phyloP scores from a whole-genome alignment of 2,888 invertebrate species.

The Dasypogon diadema region DNA sequence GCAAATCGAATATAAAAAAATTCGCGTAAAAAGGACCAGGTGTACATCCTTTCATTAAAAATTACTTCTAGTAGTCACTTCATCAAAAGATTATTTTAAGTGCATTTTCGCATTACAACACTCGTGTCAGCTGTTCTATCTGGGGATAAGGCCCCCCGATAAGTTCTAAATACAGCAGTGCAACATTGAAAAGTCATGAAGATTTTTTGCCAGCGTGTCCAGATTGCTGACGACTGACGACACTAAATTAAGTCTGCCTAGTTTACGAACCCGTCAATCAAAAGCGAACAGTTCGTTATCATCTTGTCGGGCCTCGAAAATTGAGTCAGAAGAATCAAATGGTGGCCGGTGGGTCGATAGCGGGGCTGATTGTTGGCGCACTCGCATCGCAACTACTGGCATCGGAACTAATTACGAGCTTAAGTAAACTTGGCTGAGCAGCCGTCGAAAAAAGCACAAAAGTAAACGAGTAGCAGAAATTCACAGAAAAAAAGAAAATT shows the following conservation, averaged over 20 bases:
- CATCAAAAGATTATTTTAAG: too few relatives aligned
- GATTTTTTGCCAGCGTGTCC: too few relatives aligned
- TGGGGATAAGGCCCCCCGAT: neutral
- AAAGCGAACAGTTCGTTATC: slow-evolving; percentile 41
- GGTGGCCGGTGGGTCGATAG: neutral
- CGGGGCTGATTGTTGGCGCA: too few relatives aligned
- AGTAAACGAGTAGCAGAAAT: slow-evolving; percentile 3
- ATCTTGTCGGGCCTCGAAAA: neutral
- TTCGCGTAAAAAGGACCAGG: too few relatives aligned
- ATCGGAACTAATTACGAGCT: slow-evolving; percentile 28
- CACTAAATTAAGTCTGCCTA: slow-evolving; percentile 20
- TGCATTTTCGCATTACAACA: slow-evolving; percentile 5
- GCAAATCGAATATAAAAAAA: too few relatives aligned
- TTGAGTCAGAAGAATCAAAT: slow-evolving; percentile 13
- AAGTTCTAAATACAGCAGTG: neutral
- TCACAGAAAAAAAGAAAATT: slow-evolving; percentile 15
- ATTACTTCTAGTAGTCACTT: too few relatives aligned
- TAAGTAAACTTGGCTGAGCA: slow-evolving; percentile 16
- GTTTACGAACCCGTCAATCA: slow-evolving; percentile 45
- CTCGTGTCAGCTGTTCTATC: slow-evolving; percentile 1
- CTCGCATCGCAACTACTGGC: slow-evolving; percentile 11
- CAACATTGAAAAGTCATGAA: neutral
- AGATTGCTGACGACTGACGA: neutral
- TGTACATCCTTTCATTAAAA: too few relatives aligned
- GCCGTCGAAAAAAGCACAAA: neutral